Conservation (phyloP, 1,140 invertebrate genomes). For the Drosophila subpulchrella region DNA sequence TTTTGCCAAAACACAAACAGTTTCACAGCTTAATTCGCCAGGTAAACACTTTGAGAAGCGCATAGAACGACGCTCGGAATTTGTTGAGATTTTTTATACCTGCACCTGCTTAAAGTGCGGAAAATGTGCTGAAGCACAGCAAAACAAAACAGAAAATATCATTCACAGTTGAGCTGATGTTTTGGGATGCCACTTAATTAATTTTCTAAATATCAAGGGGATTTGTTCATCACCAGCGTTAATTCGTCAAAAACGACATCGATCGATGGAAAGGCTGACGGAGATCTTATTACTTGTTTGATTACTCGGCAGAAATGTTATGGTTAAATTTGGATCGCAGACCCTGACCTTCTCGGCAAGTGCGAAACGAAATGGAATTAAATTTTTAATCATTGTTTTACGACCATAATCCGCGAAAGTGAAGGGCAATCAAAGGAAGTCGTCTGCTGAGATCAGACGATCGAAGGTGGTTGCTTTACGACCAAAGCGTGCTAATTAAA, state of each 20-base stretch:
- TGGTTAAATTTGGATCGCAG: constrained; percentile 4
- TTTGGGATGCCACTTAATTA: background rate
- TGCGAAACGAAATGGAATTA: constrained; percentile 43
- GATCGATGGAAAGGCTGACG: constrained; percentile 14
- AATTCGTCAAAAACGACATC: constrained; percentile 31
- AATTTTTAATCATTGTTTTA: constrained; percentile 51
- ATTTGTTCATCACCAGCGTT: constrained; percentile 14
- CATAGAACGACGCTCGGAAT: constrained; percentile 7
- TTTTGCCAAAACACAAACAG: constrained; percentile 20
- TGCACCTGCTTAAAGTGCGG: background rate
- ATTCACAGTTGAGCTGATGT: background rate
- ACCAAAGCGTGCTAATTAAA: constrained; percentile 16
- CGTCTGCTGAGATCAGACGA: constrained; percentile 3
- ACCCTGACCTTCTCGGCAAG: constrained; percentile 41
- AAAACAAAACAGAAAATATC: constrained; percentile 19
- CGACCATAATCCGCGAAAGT: constrained; percentile 32
- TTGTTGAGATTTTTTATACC: constrained; percentile 1
- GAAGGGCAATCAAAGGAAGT: constrained; percentile 47
- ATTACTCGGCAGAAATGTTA: constrained; percentile 26
- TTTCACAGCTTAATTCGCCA: constrained; percentile 25
- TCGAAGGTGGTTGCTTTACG: constrained; percentile 4
- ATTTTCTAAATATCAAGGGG: background rate
- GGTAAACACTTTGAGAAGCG: constrained; percentile 8
- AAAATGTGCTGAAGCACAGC: constrained; percentile 2
- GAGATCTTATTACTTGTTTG: constrained; percentile 17